Evolutionary conservation across 2,888 invertebrate genomes (phyloP), one percentile per base, ranked within the genome.

Genomic region (Lochmaea crataegi): DNA sequence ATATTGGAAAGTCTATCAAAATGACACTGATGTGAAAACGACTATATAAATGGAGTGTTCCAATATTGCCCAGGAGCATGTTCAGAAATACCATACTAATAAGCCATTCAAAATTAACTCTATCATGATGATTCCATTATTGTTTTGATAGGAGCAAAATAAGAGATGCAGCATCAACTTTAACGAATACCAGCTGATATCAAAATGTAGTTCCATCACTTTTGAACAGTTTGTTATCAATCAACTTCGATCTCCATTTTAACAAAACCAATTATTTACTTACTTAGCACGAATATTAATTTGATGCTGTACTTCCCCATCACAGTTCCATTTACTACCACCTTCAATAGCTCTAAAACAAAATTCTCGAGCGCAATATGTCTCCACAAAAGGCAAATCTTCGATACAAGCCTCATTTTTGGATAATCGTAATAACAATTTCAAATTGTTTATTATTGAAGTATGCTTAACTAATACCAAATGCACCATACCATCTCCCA

Each of bases 401-500:
- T 91, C 94, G 86, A 94, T 89, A 83, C 90, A 90, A 75, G 91
- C 90, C 79, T 89, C 88, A 81, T 89, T 90, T 77, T 90, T 91
- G 65, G 91, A 89, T 65, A 92, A 88, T 76, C 91, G 88, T 42
- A 92, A 84, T 64, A 95, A 87, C 82, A 94, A 90, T 75, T 91
- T 89, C 58, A 94, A 85, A 84, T 92, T 94, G 82, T 94, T 92
- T 53, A 92, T 82, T 71, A 94, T 84, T 22, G 93, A 91, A 22
- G 94, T 93, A 82, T 93, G 92, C 60, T 90, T 89, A 51, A 95
- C 91, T 56, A 95, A 85, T 76, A 95, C 91, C 77, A 95, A 88
- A 86, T 95, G 94, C 73, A 94, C 88, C 83, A 91, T 92, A 41
- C 95, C 95, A 85, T 95, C 94, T 0, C 94, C 94, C 53, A 94